Evolutionary conservation across 2,113 vertebrate genomes (phyloP).

Genomic region (Python bivittatus): DNA sequence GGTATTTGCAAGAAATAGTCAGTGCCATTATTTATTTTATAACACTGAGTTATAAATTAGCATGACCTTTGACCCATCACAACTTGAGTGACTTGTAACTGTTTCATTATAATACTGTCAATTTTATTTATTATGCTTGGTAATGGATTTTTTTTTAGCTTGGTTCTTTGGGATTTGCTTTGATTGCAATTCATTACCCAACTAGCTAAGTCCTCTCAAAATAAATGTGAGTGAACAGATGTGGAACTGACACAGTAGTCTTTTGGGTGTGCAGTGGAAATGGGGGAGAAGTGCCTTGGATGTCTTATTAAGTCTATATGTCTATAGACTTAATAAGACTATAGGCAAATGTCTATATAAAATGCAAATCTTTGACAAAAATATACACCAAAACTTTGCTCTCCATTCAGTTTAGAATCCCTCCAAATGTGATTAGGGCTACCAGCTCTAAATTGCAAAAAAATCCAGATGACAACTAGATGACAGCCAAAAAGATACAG

Average conservation of each 20-base stretch:
- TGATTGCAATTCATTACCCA: background rate
- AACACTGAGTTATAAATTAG: background rate
- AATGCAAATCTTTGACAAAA: background rate
- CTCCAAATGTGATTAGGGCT: background rate
- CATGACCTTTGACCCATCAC: background rate
- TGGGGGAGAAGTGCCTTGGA: background rate
- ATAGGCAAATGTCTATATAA: background rate
- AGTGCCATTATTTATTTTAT: background rate
- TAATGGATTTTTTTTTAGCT: background rate
- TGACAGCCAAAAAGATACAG: too few species aligned
- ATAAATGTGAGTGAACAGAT: conserved; percentile 8
- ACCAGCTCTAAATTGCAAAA: too few species aligned
- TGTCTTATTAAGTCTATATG: too few species aligned
- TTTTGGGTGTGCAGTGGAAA: background rate
- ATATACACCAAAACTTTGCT: background rate
- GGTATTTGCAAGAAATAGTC: too few species aligned
- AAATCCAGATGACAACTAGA: too few species aligned
- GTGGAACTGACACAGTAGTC: background rate
- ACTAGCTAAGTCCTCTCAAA: background rate
- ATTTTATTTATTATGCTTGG: conserved; percentile 9
- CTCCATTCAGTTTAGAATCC: background rate
- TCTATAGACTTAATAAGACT: too few species aligned
- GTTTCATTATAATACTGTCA: background rate
- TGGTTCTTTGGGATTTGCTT: background rate
- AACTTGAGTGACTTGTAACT: background rate